Conservation (phyloP, 2,797 vertebrate species). For the Oreochromis mossambicus region DNA sequence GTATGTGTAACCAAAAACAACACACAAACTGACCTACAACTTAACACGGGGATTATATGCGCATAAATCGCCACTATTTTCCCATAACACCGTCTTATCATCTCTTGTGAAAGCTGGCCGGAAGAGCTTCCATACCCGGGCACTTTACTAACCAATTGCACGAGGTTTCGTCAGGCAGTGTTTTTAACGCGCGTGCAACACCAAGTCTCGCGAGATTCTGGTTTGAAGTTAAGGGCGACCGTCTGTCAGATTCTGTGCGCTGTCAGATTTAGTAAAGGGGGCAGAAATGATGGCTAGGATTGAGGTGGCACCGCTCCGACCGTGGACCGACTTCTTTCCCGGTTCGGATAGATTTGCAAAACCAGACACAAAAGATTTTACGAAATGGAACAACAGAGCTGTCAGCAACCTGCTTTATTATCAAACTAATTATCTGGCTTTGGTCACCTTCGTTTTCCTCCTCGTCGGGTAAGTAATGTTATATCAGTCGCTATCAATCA, state of each 20-base stretch:
- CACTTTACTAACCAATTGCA: slow-evolving; percentile 25
- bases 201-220: slow-evolving; percentile 34
- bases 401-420: slow-evolving; percentile 95
- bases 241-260: not conserved
- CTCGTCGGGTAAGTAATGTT: slow-evolving; percentile 84
- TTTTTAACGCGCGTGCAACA: not conserved
- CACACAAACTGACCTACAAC: not conserved
- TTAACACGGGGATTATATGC: not conserved
- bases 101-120: not conserved
- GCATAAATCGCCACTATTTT: not conserved
- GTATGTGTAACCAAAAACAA: not conserved
- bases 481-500: not conserved
- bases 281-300: slow-evolving; percentile 77
- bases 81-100: not conserved
- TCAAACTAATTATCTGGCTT: slow-evolving; percentile 88
- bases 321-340: slow-evolving; percentile 90
- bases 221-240: not conserved
- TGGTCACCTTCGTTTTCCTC: slow-evolving; percentile 80
- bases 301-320: slow-evolving; percentile 80
- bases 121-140: slow-evolving; percentile 30
- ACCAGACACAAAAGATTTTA: slow-evolving; percentile 82
- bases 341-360: slow-evolving; percentile 83
- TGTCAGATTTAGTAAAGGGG: not conserved
- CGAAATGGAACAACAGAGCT: slow-evolving; percentile 92
- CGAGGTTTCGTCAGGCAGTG: not conserved